Percentiles rank a stretch among this genome's conserved stretches.
These are phyloP conservation scores for Hylomyscus alleni DNA, from an alignment of 2,797 vertebrate species.

Conservation along the genomic window DNA sequence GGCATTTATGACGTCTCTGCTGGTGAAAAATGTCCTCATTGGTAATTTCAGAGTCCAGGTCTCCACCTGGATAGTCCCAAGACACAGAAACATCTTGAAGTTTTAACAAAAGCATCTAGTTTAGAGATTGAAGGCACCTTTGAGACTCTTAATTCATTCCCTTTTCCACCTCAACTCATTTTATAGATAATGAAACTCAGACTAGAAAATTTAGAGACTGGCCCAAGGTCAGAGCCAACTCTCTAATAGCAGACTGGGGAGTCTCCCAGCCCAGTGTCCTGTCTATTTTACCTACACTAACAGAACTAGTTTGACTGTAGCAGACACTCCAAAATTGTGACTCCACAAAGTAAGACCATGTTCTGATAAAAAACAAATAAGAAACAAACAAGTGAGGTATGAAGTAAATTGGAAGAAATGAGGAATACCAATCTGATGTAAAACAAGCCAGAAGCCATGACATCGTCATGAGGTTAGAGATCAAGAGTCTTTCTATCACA, in stretches of 20 bases:
- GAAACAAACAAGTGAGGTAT: slow-evolving; percentile 24
- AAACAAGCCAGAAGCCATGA: not conserved
- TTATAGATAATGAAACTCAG: slow-evolving; percentile 56
- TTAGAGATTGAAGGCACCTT: slow-evolving; percentile 35
- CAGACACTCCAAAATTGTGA: not conserved
- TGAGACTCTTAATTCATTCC: slow-evolving; percentile 41
- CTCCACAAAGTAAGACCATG: not conserved
- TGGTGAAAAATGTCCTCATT: not conserved
- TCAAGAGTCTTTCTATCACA: not conserved
- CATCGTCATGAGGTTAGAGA: not conserved
- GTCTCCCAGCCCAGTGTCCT: not conserved
- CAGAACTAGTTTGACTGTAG: not conserved
- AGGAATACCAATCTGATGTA: not conserved
- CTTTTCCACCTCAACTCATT: slow-evolving; percentile 15
- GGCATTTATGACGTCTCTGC: not conserved
- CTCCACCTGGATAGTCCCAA: not conserved
- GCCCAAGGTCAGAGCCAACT: not conserved
- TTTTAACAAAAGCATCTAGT: slow-evolving; percentile 5
- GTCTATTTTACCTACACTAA: not conserved
- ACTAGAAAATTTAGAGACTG: slow-evolving; percentile 41
- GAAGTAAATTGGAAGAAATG: not conserved
- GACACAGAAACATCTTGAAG: slow-evolving; percentile 34
- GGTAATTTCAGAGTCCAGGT: not conserved
- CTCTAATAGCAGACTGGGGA: not conserved
- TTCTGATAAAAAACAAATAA: slow-evolving; percentile 19